A percentile compares a stretch with the other conserved stretches of the same genome.
These are phyloP conservation scores for Australoheros scitulus DNA, from an alignment of 2,113 vertebrate genomes.

Conservation along the genomic window DNA sequence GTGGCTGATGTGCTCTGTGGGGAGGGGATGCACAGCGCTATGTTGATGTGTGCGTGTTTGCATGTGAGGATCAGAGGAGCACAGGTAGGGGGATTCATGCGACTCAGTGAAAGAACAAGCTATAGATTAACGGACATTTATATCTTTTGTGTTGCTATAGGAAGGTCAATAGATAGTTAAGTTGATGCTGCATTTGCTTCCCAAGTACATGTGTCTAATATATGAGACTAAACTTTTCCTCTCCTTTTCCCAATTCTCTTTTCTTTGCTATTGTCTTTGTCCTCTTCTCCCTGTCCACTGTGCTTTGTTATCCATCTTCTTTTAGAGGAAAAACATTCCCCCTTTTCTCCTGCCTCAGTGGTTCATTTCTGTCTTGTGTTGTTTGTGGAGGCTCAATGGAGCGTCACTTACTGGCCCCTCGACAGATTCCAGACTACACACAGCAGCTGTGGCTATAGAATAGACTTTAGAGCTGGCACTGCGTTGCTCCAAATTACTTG, in stretches of 20 bases:
- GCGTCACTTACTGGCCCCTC: constrained; percentile 74
- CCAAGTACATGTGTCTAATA: neutral
- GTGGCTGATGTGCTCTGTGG: constrained; percentile 53
- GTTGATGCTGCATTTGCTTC: neutral
- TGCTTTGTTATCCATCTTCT: constrained; percentile 57
- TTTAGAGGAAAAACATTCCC: constrained; percentile 54
- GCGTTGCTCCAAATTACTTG: constrained; percentile 64
- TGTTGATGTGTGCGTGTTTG: neutral
- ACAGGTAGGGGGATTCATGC: constrained; percentile 52
- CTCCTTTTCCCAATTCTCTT: constrained; percentile 4
- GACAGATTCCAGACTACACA: constrained; percentile 71
- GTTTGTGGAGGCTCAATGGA: constrained; percentile 76
- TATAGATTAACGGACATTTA: constrained; percentile 46
- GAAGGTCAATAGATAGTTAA: neutral
- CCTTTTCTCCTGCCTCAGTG: constrained; percentile 62
- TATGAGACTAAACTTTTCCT: constrained; percentile 20
- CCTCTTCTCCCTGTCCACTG: constrained; percentile 18
- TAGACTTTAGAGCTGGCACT: constrained; percentile 58
- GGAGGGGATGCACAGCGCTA: constrained; percentile 40
- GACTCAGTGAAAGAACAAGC: constrained; percentile 34
- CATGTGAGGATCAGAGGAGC: constrained; percentile 9
- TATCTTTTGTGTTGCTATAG: constrained; percentile 21
- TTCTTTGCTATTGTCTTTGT: constrained; percentile 14
- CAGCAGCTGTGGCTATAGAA: constrained; percentile 70
- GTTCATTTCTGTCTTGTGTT: constrained; percentile 72